Evolutionary conservation across 2,113 vertebrate species (phyloP), one percentile per base, ranked within the genome.

Genomic region (Anser brachyrhynchus): DNA sequence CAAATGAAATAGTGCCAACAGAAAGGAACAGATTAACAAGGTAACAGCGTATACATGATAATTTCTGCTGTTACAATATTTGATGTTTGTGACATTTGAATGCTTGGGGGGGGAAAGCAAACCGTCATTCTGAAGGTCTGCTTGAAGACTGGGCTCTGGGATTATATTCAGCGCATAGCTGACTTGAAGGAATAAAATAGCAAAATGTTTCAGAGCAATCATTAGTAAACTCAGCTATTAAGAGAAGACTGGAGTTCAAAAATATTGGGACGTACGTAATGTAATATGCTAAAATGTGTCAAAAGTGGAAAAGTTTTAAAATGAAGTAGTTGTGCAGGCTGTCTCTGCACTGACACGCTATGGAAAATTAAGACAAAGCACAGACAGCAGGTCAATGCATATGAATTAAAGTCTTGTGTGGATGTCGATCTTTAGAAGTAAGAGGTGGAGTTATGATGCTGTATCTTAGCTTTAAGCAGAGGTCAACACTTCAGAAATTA

Each of bases 1-100:
- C 20, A 1, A 90, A 86, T 92, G 87, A 76, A 88, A 81, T 25
- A 61, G 71, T 0, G n/a, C 81, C 59, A 72, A 55, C 84, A 93
- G 95, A 87, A 90, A 69, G 29, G 52, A 91, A 67, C 35, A 62
- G 84, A 89, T 95, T 92, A 96, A 89, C 90, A 58, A 95, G 80
- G 61, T 78, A 90, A 55, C 86, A 3, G 0, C 57, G 73, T 75
- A 49, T 58, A 79, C 70, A 31, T 65, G 80, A 11, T 93, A 66
- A 92, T 92, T 94, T 74, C 72, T 90, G 52, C 51, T 35, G n/a
- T 57, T 88, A 81, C 82, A 84, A 76, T 89, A 59, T 75, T 92
- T 93, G 93, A 62, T 66, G 44, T 49, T 74, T 72, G 61, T 84
- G 86, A 69, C 1, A 11, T n/a, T 33, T n/a, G 29, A 84, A 43